Evolutionary conservation across 2,113 vertebrate species (phyloP), one percentile per base, ranked within the genome.

Genomic region (Centropus unirufus): DNA sequence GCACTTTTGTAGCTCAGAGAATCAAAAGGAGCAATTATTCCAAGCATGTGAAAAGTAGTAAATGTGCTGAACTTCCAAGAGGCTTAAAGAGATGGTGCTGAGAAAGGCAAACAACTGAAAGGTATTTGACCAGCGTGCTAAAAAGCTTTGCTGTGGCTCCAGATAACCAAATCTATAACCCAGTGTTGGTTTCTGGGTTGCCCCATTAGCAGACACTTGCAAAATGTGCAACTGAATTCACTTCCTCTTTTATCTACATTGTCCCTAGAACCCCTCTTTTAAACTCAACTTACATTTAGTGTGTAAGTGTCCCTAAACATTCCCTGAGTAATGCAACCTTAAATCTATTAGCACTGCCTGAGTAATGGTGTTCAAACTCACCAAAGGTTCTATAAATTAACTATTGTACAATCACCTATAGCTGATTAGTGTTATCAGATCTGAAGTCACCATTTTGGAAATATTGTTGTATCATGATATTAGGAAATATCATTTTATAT

Each of bases 1-100:
- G 40, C 12, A 20, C 2, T 63, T 69, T 19, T 44, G 21, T 61
- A 61, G 26, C 23, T 52, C 0, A 0, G 30, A 80, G 30, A 40
- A 86, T 24, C n/a, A 80, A 58, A 76, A 85, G 55, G 2, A 61
- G 1, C 14, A 40, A 9, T 7, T 39, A 19, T 64, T 83, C 46
- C 22, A 47, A 73, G 29, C 3, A 26, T 2, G 2, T 29, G 29
- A 77, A 86, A 89, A 9, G n/a, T 32, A 32, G 19, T 12, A 86
- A 90, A 74, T 34, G 11, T 9, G 23, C 12, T 39, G 29, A 55
- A 42, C n/a, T 78, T 64, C 13, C 9, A 44, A 58, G n/a, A 82
- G 26, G 18, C 27, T 92, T 57, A 32, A 83, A 42, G 12, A 69
- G 7, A 39, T 12, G 18, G 11, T 30, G 22, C 44, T 79, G 4